Percentiles rank a stretch among this genome's conserved stretches.
Conservation (phyloP, 2,113 vertebrate genomes). For the Monopterus albus region DNA sequence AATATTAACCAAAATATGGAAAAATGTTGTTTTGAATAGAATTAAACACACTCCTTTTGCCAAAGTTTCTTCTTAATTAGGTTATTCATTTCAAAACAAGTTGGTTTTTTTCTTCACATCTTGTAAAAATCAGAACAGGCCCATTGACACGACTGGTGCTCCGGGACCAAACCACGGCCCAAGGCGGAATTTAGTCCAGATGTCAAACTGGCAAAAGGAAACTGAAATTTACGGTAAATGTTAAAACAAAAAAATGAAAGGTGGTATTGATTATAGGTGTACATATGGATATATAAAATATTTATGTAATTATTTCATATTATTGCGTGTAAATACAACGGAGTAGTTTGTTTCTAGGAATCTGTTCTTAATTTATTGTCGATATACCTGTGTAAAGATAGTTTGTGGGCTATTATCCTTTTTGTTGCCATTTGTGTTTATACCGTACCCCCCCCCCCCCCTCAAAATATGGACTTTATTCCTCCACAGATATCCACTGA, state of each 20-base stretch:
- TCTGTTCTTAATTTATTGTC: slow-evolving; percentile 99
- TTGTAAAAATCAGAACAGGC: slow-evolving; percentile 21
- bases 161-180: slow-evolving; percentile 26
- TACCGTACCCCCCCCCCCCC: too few species aligned
- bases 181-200: slow-evolving; percentile 54
- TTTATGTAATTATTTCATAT: slow-evolving; percentile 99
- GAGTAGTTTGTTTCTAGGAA: slow-evolving; percentile 92
- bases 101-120: not conserved
- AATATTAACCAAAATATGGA: slow-evolving; percentile 28
- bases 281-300: slow-evolving; percentile 95
- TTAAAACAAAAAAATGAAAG: slow-evolving; percentile 77
- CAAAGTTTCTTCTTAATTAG: slow-evolving; percentile 27
- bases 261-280: slow-evolving; percentile 90
- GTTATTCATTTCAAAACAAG: not conserved
- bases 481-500: slow-evolving; percentile 69
- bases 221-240: slow-evolving; percentile 79
- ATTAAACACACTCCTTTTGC: slow-evolving; percentile 13
- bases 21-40: slow-evolving; percentile 17
- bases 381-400: slow-evolving; percentile 94
- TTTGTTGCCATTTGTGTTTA: slow-evolving; percentile 84
- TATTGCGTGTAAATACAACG: slow-evolving; percentile 98
- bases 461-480: slow-evolving; percentile 72
- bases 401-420: slow-evolving; percentile 82
- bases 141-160: slow-evolving; percentile 40
- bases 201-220: slow-evolving; percentile 86